Evolutionary conservation across 2,797 vertebrate genomes (phyloP).

Genomic region (Lithobates sylvaticus): DNA sequence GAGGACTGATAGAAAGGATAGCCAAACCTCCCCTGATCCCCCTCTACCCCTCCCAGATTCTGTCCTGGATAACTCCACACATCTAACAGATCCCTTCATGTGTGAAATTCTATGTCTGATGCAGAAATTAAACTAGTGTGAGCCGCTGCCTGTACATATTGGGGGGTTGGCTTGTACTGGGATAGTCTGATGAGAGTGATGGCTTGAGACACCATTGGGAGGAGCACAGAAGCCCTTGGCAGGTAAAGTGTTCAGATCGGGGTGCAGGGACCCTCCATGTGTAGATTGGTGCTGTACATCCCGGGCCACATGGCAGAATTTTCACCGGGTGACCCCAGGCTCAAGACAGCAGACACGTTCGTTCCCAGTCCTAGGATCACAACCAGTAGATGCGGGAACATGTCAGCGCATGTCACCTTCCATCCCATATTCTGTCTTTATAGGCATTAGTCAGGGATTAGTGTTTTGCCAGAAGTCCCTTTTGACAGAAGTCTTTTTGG

Average conservation of each 20-base stretch:
- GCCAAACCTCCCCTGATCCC: constrained; percentile 29
- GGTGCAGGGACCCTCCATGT: too few species aligned
- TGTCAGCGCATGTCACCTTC: too few species aligned
- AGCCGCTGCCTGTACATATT: not conserved
- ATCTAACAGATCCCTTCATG: too few species aligned
- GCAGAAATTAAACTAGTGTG: constrained; percentile 80
- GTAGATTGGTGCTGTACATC: too few species aligned
- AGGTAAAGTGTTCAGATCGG: constrained; percentile 64
- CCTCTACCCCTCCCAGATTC: not conserved
- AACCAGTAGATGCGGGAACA: too few species aligned
- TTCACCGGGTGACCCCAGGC: not conserved
- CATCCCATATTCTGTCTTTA: too few species aligned
- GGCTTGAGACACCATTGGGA: constrained; percentile 77
- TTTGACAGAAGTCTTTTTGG: not conserved
- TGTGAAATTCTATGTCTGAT: constrained; percentile 15
- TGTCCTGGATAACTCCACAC: too few species aligned
- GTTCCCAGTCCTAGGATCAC: too few species aligned
- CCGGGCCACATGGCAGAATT: not conserved
- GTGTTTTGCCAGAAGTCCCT: not conserved
- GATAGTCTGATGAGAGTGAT: constrained; percentile 70
- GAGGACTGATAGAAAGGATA: constrained; percentile 40
- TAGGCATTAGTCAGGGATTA: too few species aligned
- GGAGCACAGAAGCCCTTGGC: constrained; percentile 65
- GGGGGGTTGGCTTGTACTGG: constrained; percentile 79
- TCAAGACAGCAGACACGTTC: too few species aligned